These are phyloP conservation scores for Leucosticte australis DNA, from an alignment of 2,113 vertebrate genomes.

Conservation along the genomic window DNA sequence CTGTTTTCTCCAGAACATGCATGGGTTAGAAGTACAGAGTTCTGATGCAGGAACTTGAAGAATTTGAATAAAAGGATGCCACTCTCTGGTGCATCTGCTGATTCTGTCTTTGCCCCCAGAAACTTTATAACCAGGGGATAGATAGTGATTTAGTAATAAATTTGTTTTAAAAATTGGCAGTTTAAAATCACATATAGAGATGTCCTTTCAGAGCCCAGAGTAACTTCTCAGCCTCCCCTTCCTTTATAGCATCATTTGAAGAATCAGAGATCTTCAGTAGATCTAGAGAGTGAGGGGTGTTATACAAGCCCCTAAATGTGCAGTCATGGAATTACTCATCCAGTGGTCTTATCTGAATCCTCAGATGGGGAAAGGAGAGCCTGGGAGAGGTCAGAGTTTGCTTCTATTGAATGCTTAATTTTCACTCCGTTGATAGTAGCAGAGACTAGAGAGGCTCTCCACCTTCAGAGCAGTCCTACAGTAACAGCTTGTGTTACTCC, in stretches of 20 bases:
- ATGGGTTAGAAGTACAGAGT: neutral
- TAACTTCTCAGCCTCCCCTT: neutral
- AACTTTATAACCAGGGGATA: neutral
- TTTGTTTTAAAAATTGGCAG: neutral
- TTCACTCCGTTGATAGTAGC: neutral
- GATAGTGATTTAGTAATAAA: neutral
- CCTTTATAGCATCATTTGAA: neutral
- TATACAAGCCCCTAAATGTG: neutral
- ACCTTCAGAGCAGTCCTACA: neutral
- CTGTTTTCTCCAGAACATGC: neutral
- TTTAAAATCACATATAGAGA: neutral
- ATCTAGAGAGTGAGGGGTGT: fast-evolving
- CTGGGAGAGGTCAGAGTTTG: neutral
- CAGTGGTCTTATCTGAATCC: neutral
- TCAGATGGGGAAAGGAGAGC: neutral
- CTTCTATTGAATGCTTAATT: neutral
- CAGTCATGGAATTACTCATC: neutral
- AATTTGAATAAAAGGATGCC: neutral
- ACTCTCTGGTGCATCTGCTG: neutral
- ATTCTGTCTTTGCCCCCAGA: neutral
- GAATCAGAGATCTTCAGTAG: neutral
- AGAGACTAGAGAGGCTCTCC: neutral
- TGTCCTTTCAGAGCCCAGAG: neutral
- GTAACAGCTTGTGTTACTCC: neutral
- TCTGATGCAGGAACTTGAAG: neutral